Evolutionary conservation across 2,797 vertebrate genomes (phyloP), one percentile per base, ranked within the genome.

Genomic region (Microcaecilia unicolor): DNA sequence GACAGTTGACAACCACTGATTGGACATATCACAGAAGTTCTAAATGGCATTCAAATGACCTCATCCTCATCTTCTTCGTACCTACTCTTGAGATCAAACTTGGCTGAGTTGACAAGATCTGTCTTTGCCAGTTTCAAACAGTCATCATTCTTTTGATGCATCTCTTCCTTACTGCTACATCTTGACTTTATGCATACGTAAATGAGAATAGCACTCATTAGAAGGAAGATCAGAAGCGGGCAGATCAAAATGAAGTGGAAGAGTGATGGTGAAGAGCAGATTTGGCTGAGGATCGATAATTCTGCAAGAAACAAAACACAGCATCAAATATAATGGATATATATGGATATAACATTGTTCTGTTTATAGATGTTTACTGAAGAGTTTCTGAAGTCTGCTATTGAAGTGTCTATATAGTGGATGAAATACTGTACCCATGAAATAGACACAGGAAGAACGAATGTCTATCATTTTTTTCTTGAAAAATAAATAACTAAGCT

Each of bases 211-310:
- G 42, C 1, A 8, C 38, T 18, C 32, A 78, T 37, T 6, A 68
- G 26, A 19, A 55, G 1, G 8, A 70, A 13, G 28, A 74, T 6
- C 22, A 70, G 2, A 10, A 67, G 32, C 1, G 67, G 71, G 9
- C 52, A 64, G 24, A 5, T 22, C 1, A 76, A 5, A 3, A 83
- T 36, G 25, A 80, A 61, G 44, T 67, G 46, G 55, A 76, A 33
- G 4, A 79, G 29, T 3, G 30, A 11, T 13, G 44, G 8, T 0
- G 67, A 74, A 2, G 69, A 69, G 29, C 76, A 80, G 51, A 78
- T 59, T 34, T 44, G 57, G 22, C 67, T 64, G 16, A 40, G 27
- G 44, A 66, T 25, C 1, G 65, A 58, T 44, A 55, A 16, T 16
- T 55, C 78, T 80, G 39, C 12, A 2, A 4, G 18, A 29, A 38